Base-by-base conservation (phyloP, 2,888 invertebrate genomes). In the Scrobipalpa costella region DNA sequence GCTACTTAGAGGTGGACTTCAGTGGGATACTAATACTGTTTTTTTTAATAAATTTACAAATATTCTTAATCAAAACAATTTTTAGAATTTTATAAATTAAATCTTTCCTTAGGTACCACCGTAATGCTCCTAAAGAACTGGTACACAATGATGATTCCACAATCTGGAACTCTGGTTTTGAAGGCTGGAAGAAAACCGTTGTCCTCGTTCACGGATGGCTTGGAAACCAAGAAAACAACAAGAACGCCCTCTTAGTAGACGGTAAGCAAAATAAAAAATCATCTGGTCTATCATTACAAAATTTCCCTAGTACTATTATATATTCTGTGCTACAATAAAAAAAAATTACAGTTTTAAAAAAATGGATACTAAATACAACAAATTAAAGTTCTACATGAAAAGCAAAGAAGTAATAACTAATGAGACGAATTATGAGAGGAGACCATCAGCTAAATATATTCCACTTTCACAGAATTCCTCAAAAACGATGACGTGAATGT, bases 131-230 rank as follows among this genome's bases (percentile, higher is more conserved):
- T 0, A 83, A 82, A 62, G 73, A 68, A 0, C 64, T 84, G 47
- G 65, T 68, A 2, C 71, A 77, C n/a, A 76, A 80, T 66, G 70
- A 83, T 57, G 73, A 69, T 0, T 62, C 66, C 15, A 78, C 82
- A 7, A 66, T 83, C 55, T 66, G 55, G 0, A 68, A 69, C 17
- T 85, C 84, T 0, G 73, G 80, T 67, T 85, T 81, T 68, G 73
- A 80, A 63, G 66, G 78, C 0, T 67, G 65, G 1, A 63, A 67
- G 0, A 75, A 75, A 6, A 81, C 80, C 0, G 71, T 81, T 0
- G 75, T 85, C 1, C 57, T 84, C 2, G 79, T 67, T 6, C 84
- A 84, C 65, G 85, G 85, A 2, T 84, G 83, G 84, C 71, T 81
- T 57, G 70, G 77, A 64, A 74, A 74, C 52, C 69, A 70, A 34